Base-by-base conservation (phyloP, 2,888 invertebrate species). In the Lithosia quadra region DNA sequence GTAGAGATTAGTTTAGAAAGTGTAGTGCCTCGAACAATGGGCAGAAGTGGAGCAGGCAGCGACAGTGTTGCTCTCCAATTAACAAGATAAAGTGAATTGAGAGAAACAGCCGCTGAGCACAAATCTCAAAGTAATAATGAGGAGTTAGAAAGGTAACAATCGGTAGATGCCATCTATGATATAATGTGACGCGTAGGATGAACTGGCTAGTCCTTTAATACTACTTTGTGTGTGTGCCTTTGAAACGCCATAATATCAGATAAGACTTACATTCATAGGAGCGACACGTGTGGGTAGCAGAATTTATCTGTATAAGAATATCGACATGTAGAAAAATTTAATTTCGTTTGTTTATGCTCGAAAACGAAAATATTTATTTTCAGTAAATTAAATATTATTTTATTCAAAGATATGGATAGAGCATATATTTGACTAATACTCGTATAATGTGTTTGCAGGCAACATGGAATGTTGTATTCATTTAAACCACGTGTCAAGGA, bases 1-100 rank as follows among this genome's bases (percentile, higher is more conserved):
- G 76, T 76, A 77, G 76, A 88, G 91, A 91, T 92, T 90, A 89
- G 82, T 88, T 87, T 91, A 90, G 93, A 92, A 92, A 92, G 93
- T 92, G 92, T 92, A 89, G 88, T 88, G 83, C 83, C 83, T 84
- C 83, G 83, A 91, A 92, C 92, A 91, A 92, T 92, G 82, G 88
- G 80, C 79, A 81, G 85, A 89, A 90, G 87, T 90, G 79, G 91
- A 89, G 88, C 88, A 86, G 82, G 69, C 75, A 79, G 75, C 81
- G 85, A 85, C 85, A 86, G 79, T 77, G 74, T 72, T 78, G 82
- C 73, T 84, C 85, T 87, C 88, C 89, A 90, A 90, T 91, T 90
- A 91, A 90, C 89, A 85, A 91, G 86, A 89, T 84, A 84, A 83
- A 85, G 80, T 76, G 87, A 84, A 87, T 86, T 86, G 84, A 86